These are phyloP conservation scores for Sebastes fasciatus DNA, from an alignment of 2,113 vertebrate genomes.

Conservation along the genomic window DNA sequence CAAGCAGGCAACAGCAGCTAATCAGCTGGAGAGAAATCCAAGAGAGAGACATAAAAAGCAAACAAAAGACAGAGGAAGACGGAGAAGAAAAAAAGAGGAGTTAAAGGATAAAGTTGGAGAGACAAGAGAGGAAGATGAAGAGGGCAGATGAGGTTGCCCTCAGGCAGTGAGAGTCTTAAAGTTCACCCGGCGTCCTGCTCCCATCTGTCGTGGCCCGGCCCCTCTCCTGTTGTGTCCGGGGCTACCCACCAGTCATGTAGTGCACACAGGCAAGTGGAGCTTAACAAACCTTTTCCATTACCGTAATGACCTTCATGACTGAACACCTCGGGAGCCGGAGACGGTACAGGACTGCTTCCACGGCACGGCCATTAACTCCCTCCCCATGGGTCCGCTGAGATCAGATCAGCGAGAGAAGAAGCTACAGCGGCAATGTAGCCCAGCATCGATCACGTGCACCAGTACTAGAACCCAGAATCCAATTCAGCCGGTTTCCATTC, in stretches of 20 bases:
- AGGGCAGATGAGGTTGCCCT: background rate
- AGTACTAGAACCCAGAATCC: background rate
- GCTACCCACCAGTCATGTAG: constrained; percentile 38
- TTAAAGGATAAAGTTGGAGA: background rate
- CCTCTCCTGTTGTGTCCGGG: constrained; percentile 7
- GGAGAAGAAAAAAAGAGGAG: background rate
- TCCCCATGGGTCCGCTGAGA: constrained; percentile 22
- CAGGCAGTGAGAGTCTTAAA: constrained; percentile 6
- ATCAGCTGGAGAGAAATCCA: background rate
- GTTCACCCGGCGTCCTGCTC: constrained; percentile 9
- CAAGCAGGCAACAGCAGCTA: background rate
- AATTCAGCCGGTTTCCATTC: background rate
- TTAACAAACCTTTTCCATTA: constrained; percentile 76
- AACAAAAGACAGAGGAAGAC: background rate
- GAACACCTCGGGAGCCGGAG: constrained; percentile 25
- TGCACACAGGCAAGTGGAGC: constrained; percentile 42
- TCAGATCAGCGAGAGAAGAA: constrained; percentile 33
- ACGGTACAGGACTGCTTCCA: constrained; percentile 25
- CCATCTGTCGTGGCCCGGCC: background rate
- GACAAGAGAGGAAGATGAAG: background rate
- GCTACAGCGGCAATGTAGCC: background rate
- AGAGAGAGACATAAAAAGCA: background rate
- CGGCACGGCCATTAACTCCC: constrained; percentile 44
- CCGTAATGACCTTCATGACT: constrained; percentile 66
- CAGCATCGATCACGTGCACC: constrained; percentile 15